phyloP scores from a whole-genome alignment of 2,113 vertebrate genomes.

The human (Homo sapiens) region DNA sequence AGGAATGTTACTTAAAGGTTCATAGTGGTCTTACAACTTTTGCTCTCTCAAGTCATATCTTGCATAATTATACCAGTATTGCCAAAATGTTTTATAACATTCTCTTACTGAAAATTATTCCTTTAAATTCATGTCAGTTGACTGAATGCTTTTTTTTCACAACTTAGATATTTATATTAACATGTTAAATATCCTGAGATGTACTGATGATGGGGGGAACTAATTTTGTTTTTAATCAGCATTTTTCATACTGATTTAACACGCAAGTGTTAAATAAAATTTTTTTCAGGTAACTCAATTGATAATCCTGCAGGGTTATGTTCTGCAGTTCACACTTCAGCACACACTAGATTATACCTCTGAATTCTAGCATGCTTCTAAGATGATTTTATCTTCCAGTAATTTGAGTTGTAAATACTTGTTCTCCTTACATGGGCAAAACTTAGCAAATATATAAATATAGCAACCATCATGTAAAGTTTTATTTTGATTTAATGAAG shows the following conservation, averaged over 20 bases:
- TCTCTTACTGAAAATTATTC: conserved; percentile 14
- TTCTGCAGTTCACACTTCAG: not conserved
- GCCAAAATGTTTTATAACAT: not conserved
- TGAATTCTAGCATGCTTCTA: not conserved
- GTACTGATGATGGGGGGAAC: not conserved
- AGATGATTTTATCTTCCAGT: not conserved
- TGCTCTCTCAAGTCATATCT: not conserved
- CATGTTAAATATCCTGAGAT: not conserved
- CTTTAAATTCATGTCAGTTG: not conserved
- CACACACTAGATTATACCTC: not conserved
- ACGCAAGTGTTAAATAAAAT: not conserved
- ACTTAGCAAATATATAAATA: not conserved
- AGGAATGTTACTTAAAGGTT: not conserved
- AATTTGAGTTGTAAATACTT: conserved; percentile 29
- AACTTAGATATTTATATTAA: not conserved
- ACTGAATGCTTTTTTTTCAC: not conserved
- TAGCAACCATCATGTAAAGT: not conserved
- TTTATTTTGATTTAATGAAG: conserved; percentile 29
- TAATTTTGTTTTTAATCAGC: not conserved
- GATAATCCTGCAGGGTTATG: not conserved
- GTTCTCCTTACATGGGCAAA: not conserved
- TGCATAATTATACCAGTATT: not conserved
- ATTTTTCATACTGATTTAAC: conserved; percentile 13
- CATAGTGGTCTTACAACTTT: not conserved
- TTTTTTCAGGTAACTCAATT: not conserved